These are phyloP conservation scores for Lates japonicus DNA, from an alignment of 2,797 vertebrate species.

Conservation along the genomic window DNA sequence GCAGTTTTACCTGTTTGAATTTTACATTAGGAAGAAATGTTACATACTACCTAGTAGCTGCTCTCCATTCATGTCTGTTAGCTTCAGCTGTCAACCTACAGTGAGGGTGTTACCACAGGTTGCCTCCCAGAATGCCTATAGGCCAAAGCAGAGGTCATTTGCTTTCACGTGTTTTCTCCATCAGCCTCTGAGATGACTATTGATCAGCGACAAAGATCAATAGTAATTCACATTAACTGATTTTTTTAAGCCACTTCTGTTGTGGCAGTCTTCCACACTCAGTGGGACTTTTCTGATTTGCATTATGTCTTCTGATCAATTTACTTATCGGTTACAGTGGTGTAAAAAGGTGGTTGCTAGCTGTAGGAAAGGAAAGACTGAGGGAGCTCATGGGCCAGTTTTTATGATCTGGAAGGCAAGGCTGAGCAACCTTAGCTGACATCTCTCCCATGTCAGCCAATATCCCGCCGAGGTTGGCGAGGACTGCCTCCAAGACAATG, in stretches of 20 bases:
- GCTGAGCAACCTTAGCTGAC: background rate
- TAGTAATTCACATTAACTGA: constrained; percentile 39
- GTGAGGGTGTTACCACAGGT: background rate
- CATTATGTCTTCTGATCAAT: constrained; percentile 25
- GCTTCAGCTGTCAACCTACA: background rate
- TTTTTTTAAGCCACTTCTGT: constrained; percentile 31
- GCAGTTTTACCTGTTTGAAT: background rate
- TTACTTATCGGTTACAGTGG: background rate
- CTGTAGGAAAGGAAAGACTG: too few species aligned
- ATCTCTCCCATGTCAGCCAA: too few species aligned
- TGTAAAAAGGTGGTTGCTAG: background rate
- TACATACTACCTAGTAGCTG: background rate
- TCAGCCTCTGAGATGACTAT: constrained; percentile 46
- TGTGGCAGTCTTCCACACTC: background rate
- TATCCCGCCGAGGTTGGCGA: too few species aligned
- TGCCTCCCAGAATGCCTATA: background rate
- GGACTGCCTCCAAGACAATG: too few species aligned
- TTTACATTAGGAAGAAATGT: background rate
- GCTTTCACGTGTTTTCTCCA: background rate
- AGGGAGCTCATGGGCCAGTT: too few species aligned
- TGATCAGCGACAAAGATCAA: constrained; percentile 49
- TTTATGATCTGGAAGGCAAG: too few species aligned
- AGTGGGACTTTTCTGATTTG: constrained; percentile 16
- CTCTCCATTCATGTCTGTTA: constrained; percentile 4
- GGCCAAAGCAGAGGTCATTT: constrained; percentile 22